These are phyloP conservation scores for Platyura marginata DNA, from an alignment of 1,140 invertebrate genomes.

Conservation along the genomic window DNA sequence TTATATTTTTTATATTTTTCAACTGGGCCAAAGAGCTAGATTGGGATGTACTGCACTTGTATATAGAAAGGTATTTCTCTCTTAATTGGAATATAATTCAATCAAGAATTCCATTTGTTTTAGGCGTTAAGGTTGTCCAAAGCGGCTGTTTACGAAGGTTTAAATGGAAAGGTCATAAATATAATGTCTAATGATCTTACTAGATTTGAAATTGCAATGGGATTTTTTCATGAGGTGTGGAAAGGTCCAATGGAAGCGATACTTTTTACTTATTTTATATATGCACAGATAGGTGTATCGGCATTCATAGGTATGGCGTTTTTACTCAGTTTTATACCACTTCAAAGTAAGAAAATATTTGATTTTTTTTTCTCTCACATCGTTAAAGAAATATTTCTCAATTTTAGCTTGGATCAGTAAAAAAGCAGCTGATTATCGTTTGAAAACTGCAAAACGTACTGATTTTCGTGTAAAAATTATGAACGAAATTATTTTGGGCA, in stretches of 20 bases:
- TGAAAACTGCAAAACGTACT: conserved; percentile 47
- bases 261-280: conserved; percentile 60
- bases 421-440: conserved; percentile 29
- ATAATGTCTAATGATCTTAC: conserved; percentile 70
- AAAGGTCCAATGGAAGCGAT: conserved; percentile 58
- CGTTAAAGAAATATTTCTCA: not conserved
- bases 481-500: conserved; percentile 61
- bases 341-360: conserved; percentile 38
- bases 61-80: conserved; percentile 73
- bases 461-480: conserved; percentile 68
- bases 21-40: conserved; percentile 54
- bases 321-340: conserved; percentile 62
- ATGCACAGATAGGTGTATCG: conserved; percentile 45
- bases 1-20: conserved; percentile 52
- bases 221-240: conserved; percentile 49
- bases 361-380: not conserved
- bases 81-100: conserved; percentile 50
- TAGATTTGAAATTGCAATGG: conserved; percentile 43
- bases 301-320: conserved; percentile 59
- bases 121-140: conserved; percentile 43
- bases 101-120: conserved; percentile 75
- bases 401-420: conserved; percentile 11
- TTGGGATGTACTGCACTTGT: conserved; percentile 62
- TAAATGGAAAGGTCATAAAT: conserved; percentile 73
- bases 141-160: conserved; percentile 54